Conservation (phyloP, 2,888 invertebrate species). For the Nymphalis polychloros region DNA sequence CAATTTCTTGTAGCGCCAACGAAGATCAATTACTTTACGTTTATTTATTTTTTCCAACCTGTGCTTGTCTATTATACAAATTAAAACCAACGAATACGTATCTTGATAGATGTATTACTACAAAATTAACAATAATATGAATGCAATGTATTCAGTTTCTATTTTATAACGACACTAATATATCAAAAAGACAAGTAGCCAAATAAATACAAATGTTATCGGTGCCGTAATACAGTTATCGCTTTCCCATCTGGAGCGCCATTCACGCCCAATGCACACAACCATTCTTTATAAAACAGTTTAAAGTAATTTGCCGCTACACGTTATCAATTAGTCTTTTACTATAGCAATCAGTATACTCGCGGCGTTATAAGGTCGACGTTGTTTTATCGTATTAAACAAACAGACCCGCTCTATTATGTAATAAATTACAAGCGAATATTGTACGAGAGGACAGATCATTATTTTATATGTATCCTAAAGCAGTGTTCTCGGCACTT, state of each 20-base stretch:
- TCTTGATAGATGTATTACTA: not conserved
- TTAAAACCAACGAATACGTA: not conserved
- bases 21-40: conserved; percentile 49
- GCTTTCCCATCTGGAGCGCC: conserved; percentile 51
- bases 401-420: conserved; percentile 43
- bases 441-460: conserved; percentile 64
- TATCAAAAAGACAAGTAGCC: not conserved
- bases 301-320: conserved; percentile 60
- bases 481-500: conserved; percentile 66
- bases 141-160: not conserved
- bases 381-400: conserved; percentile 22
- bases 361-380: conserved; percentile 13
- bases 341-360: conserved; percentile 21
- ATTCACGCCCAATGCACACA: conserved; percentile 55
- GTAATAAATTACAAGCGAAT: conserved; percentile 53
- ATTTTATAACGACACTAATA: not conserved
- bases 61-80: conserved; percentile 19
- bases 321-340: conserved; percentile 30
- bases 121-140: not conserved
- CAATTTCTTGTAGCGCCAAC: conserved; percentile 55
- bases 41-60: conserved; percentile 27
- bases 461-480: conserved; percentile 71
- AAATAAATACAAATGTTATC: conserved; percentile 6
- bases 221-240: conserved; percentile 6
- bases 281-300: conserved; percentile 46